Conservation (phyloP, 2,888 invertebrate genomes). For the Erebia palarica region DNA sequence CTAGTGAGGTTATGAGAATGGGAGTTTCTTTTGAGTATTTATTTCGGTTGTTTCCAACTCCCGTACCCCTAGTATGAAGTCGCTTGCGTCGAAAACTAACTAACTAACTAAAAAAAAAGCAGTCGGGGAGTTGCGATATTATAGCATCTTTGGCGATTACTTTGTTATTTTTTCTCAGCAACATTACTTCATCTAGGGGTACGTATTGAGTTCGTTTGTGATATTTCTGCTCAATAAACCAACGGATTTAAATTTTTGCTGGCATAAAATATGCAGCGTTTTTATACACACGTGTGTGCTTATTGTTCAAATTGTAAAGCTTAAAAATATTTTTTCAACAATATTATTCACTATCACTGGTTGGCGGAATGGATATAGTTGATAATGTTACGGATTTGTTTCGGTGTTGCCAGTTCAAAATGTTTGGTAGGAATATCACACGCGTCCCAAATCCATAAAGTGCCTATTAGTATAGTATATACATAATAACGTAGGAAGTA, state of each 20-base stretch:
- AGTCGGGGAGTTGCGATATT: background rate
- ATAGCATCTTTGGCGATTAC: background rate
- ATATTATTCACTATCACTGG: background rate
- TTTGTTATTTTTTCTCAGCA: background rate
- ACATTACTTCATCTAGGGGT: background rate
- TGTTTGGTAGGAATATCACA: constrained; percentile 34
- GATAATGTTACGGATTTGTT: background rate
- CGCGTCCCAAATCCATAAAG: constrained; percentile 57
- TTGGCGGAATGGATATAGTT: too few species aligned
- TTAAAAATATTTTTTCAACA: background rate
- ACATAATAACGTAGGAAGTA: constrained; percentile 45
- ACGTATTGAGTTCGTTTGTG: background rate
- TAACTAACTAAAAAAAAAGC: too few species aligned
- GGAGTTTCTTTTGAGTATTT: constrained; percentile 5
- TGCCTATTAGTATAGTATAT: constrained; percentile 64
- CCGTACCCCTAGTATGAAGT: background rate
- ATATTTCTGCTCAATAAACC: background rate
- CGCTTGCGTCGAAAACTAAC: background rate
- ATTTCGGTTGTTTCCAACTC: constrained; percentile 4
- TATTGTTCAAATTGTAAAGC: too few species aligned
- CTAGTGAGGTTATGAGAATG: constrained; percentile 5
- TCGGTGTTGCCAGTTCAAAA: constrained; percentile 26
- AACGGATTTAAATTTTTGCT: background rate
- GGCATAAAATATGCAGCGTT: background rate
- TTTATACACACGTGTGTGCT: too few species aligned